These are phyloP conservation scores for Diabrotica virgifera DNA, from an alignment of 1,140 invertebrate genomes.

Conservation along the genomic window DNA sequence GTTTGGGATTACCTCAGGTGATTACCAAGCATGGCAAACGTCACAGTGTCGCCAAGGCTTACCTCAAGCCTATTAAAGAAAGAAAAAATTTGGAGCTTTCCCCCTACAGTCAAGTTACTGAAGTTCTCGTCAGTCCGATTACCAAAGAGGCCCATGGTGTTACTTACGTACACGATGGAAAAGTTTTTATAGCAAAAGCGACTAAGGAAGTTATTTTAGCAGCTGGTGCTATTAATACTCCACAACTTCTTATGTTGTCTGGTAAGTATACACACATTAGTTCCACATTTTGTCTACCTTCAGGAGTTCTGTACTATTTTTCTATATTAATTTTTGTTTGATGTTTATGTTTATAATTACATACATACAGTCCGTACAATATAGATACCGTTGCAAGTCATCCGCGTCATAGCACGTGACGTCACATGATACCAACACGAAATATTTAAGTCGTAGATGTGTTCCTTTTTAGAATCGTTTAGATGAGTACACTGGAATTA, in stretches of 20 bases:
- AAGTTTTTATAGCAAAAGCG: slow-evolving; percentile 51
- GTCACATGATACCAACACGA: no score
- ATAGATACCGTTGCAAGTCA: no score
- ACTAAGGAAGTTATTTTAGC: slow-evolving; percentile 66
- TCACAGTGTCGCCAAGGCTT: slow-evolving; percentile 58
- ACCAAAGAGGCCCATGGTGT: slow-evolving; percentile 62
- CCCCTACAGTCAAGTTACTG: slow-evolving; percentile 55
- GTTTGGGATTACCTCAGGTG: slow-evolving; percentile 65
- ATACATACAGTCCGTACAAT: no score
- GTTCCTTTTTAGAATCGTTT: no score
- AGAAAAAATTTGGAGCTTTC: slow-evolving; percentile 65
- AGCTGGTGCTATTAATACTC: slow-evolving; percentile 70
- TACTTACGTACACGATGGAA: slow-evolving; percentile 53
- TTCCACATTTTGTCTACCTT: no score
- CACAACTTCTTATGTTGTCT: slow-evolving; percentile 74
- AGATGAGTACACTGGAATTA: no score
- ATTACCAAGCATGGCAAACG: slow-evolving; percentile 56
- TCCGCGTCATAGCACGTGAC: no score
- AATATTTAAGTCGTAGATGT: no score
- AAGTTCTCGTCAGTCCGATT: slow-evolving; percentile 57
- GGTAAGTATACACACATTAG: slow-evolving; percentile 48
- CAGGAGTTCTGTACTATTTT: background rate
- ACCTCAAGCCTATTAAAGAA: slow-evolving; percentile 53
- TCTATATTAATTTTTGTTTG: background rate
- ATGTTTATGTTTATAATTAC: no score